Percentiles rank a stretch among this genome's conserved stretches.
These are phyloP conservation scores for Mungos mungo DNA, from an alignment of 2,113 vertebrate species.

Conservation along the genomic window DNA sequence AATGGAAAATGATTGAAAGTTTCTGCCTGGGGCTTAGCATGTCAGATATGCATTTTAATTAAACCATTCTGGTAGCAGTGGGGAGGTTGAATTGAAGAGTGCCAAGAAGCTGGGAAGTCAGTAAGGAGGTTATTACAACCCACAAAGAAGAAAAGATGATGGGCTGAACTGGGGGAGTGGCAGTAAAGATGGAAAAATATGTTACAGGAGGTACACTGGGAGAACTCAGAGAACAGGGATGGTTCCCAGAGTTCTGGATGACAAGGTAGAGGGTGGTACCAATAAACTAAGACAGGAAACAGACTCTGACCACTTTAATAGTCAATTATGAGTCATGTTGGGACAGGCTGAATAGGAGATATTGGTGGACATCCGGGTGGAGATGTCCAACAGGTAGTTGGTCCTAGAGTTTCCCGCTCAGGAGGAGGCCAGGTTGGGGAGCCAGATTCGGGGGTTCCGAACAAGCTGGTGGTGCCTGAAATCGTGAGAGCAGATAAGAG, in stretches of 20 bases:
- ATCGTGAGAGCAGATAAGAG: not conserved
- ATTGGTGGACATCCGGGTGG: not conserved
- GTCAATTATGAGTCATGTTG: not conserved
- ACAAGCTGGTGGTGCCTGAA: not conserved
- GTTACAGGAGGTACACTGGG: not conserved
- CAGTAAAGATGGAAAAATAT: not conserved
- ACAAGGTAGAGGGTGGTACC: not conserved
- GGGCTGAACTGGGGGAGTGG: conserved; percentile 1
- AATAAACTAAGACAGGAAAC: not conserved
- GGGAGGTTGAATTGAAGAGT: conserved; percentile 51
- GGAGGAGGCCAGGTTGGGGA: not conserved
- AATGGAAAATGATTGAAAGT: conserved; percentile 66
- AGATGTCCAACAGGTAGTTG: not conserved
- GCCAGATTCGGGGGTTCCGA: not conserved
- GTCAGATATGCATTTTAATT: conserved; percentile 74
- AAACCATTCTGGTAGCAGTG: conserved; percentile 56
- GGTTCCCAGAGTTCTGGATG: not conserved
- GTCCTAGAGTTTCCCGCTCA: not conserved
- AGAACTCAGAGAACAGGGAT: not conserved
- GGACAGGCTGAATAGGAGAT: not conserved
- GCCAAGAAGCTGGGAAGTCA: conserved; percentile 35
- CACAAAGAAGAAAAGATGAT: conserved; percentile 39
- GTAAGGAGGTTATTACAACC: conserved; percentile 36
- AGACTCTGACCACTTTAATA: not conserved
- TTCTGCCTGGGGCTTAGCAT: conserved; percentile 51